Base-by-base conservation (phyloP, 2,797 vertebrate genomes). In the Squalus acanthias region DNA sequence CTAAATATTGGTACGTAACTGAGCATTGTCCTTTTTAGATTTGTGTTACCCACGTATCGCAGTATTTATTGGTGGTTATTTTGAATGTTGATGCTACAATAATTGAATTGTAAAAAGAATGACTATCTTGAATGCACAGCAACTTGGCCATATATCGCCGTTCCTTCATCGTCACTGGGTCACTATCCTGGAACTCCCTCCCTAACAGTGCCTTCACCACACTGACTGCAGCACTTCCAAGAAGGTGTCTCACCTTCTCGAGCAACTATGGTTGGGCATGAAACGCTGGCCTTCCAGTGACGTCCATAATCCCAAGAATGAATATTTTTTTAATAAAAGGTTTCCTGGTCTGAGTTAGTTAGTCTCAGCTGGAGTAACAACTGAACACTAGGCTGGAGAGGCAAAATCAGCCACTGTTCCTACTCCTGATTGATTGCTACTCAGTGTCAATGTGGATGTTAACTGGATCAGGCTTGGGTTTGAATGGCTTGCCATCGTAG, bases 1-100 rank as follows among this genome's bases (percentile, higher is more conserved):
- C 46, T 99, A 24, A 97, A 97, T 53, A 98, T 99, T 97, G 98
- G 99, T 99, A 96, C 97, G 97, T 96, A 10, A 39, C 1, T 20
- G 57, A 24, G 24, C 74, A 29, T 33, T 74, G 26, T 96, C 88
- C 26, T 91, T 33, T 33, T 29, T 89, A 87, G 20, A 50, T 29
- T 89, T 89, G 10, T 91, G 24, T 33, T 33, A 29, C 12, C 33
- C 29, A n/a, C 57, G 74, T 50, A 85, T 88, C 88, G 33, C 57
- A 15, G 88, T 63, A 91, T 63, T 91, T 4, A 22, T 87, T 88
- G 33, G 26, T 74, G 72, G 33, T 88, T 53, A 26, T 63, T 33
- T 57, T 89, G 29, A 12, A 3, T 69, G 65, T 24, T 46, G n/a
- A 22, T 93, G n/a, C 65, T 67, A n/a, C 17, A n/a, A 22, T 39